Evolutionary conservation across 1,140 invertebrate species (phyloP).

Genomic region (Zaprionus camerounensis): DNA sequence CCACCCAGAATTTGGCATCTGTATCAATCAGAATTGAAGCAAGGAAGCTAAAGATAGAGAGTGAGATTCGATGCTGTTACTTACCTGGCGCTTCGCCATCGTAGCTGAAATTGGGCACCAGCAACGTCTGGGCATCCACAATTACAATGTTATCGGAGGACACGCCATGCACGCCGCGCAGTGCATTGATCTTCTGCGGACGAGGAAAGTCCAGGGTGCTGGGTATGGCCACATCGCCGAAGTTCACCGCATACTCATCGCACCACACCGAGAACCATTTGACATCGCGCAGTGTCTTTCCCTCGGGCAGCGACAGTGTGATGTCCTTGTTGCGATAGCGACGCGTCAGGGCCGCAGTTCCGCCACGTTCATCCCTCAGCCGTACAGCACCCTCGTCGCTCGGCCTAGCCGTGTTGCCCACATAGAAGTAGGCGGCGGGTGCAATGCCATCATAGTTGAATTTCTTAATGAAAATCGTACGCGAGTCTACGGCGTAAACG

Average conservation of each 20-base stretch:
- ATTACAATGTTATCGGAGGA: constrained; percentile 93
- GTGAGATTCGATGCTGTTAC: neutral
- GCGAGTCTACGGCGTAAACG: constrained; percentile 94
- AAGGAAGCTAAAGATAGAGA: neutral
- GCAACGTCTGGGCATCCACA: constrained; percentile 95
- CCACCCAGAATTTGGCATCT: constrained; percentile 97
- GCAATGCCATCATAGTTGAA: constrained; percentile 95
- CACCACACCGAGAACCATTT: constrained; percentile 96
- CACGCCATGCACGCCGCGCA: constrained; percentile 92
- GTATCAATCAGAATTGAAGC: neutral
- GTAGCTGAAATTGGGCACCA: constrained; percentile 94
- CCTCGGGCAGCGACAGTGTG: constrained; percentile 93
- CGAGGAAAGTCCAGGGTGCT: constrained; percentile 91
- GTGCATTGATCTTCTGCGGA: constrained; percentile 90
- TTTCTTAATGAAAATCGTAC: constrained; percentile 93
- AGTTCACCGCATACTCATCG: constrained; percentile 95
- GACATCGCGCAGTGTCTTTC: constrained; percentile 91
- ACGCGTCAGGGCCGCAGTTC: constrained; percentile 87
- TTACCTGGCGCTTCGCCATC: constrained; percentile 95
- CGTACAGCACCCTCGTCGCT: constrained; percentile 89
- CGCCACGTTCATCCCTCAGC: constrained; percentile 92
- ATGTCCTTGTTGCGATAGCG: constrained; percentile 92
- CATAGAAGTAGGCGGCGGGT: constrained; percentile 95
- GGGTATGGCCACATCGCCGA: constrained; percentile 93
- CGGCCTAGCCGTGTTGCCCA: constrained; percentile 88